phyloP scores from a whole-genome alignment of 2,888 invertebrate genomes.

The Microplitis manilae region DNA sequence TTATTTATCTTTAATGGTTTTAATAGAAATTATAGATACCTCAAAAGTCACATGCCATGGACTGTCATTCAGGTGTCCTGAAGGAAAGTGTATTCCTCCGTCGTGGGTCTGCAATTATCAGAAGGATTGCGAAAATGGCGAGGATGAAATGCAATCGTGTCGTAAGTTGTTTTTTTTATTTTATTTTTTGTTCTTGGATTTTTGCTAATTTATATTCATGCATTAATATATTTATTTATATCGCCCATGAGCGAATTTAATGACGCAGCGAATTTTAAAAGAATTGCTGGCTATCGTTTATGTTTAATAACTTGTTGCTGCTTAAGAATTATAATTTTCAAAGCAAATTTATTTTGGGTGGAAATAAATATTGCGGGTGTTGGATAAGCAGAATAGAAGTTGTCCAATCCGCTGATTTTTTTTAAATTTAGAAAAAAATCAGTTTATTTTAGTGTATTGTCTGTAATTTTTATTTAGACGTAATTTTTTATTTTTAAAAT shows the following conservation, averaged over 20 bases:
- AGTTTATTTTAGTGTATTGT: too few relatives aligned
- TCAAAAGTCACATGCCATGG: slow-evolving; percentile 25
- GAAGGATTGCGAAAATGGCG: slow-evolving; percentile 93
- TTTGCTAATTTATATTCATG: slow-evolving; percentile 13
- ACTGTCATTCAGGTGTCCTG: slow-evolving; percentile 80
- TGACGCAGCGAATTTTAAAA: neutral
- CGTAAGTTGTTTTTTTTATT: slow-evolving; percentile 78
- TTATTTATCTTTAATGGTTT: slow-evolving; percentile 20
- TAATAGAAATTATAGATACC: slow-evolving; percentile 10
- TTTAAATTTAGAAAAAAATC: too few relatives aligned
- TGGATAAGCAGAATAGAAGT: too few relatives aligned
- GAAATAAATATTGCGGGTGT: too few relatives aligned
- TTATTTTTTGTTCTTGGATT: neutral
- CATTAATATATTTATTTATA: neutral
- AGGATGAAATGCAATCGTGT: slow-evolving; percentile 92
- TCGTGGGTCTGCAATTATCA: slow-evolving; percentile 95
- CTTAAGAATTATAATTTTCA: too few relatives aligned
- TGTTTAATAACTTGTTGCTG: neutral
- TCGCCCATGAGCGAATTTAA: neutral
- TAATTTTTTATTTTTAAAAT: too few relatives aligned
- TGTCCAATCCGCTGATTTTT: too few relatives aligned
- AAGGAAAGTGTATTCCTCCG: slow-evolving; percentile 89
- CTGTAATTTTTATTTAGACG: too few relatives aligned
- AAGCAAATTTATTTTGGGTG: too few relatives aligned
- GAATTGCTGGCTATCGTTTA: neutral